Evolutionary conservation across 2,797 vertebrate species (phyloP).

Genomic region (Knipowitschia caucasica): DNA sequence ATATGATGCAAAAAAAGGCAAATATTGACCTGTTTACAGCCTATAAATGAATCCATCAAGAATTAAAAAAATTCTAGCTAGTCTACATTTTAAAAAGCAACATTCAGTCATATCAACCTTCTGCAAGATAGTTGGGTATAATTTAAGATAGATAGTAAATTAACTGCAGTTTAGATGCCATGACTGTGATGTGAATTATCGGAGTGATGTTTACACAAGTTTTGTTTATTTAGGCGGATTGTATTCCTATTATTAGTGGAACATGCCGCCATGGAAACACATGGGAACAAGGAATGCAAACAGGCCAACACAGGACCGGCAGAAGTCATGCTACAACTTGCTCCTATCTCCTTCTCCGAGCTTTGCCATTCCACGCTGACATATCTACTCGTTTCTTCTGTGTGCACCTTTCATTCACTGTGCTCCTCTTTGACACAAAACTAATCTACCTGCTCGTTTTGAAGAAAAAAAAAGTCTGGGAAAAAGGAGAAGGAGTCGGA

Average conservation of each 20-base stretch:
- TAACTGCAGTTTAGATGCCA: background rate
- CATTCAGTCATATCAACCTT: too few species aligned
- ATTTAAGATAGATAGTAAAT: background rate
- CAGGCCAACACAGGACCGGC: constrained; percentile 76
- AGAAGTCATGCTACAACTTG: constrained; percentile 62
- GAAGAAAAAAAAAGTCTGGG: constrained; percentile 45
- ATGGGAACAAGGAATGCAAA: constrained; percentile 65
- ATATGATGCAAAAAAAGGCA: too few species aligned
- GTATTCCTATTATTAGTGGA: constrained; percentile 9
- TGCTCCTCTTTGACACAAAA: constrained; percentile 22
- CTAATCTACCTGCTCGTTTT: constrained; percentile 47
- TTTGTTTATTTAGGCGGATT: constrained; percentile 5
- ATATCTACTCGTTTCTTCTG: constrained; percentile 53
- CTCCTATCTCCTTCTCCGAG: constrained; percentile 41
- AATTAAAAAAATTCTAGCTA: too few species aligned
- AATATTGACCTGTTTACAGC: too few species aligned
- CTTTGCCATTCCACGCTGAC: constrained; percentile 60
- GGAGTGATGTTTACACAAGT: constrained; percentile 10
- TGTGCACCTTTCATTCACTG: constrained; percentile 40
- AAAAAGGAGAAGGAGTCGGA: constrained; percentile 43
- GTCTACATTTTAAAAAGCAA: too few species aligned
- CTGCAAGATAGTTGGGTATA: too few species aligned
- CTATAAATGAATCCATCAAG: too few species aligned
- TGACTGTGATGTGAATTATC: background rate
- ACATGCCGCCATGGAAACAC: constrained; percentile 1